Evolutionary conservation across 2,113 vertebrate genomes (phyloP).

Genomic region (Microtus oregoni): DNA sequence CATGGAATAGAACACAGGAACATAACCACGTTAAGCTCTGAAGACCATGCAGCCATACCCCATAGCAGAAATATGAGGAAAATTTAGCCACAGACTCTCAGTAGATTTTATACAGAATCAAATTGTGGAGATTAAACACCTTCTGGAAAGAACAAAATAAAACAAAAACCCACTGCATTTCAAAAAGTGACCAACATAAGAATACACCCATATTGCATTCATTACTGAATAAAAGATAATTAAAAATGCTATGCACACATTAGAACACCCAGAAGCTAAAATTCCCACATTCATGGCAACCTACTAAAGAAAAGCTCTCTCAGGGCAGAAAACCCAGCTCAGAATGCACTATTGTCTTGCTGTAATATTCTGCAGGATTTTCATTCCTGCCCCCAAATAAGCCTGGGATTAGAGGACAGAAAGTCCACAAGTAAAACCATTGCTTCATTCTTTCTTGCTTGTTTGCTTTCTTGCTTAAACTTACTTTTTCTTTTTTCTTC

Average conservation of each 20-base stretch:
- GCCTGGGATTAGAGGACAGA: slow-evolving; percentile 39
- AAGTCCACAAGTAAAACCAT: slow-evolving; percentile 78
- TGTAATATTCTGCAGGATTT: slow-evolving; percentile 83
- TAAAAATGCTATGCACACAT: slow-evolving; percentile 14
- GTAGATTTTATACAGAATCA: slow-evolving; percentile 33
- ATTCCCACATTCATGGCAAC: slow-evolving; percentile 58
- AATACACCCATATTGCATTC: slow-evolving; percentile 32
- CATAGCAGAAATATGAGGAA: not conserved
- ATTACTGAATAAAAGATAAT: slow-evolving; percentile 30
- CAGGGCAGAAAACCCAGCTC: slow-evolving; percentile 81
- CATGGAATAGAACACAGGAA: not conserved
- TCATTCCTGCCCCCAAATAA: slow-evolving; percentile 79
- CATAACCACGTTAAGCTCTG: not conserved
- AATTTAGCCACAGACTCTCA: slow-evolving; percentile 5
- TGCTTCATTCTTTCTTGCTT: slow-evolving; percentile 68
- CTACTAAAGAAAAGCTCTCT: slow-evolving; percentile 81
- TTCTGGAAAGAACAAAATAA: not conserved
- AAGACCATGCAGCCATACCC: not conserved
- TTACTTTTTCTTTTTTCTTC: not conserved
- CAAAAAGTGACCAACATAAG: slow-evolving; percentile 41
- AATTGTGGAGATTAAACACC: not conserved
- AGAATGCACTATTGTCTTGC: slow-evolving; percentile 78
- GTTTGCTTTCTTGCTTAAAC: slow-evolving; percentile 34
- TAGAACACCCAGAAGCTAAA: slow-evolving; percentile 64
- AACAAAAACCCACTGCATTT: not conserved